A percentile compares a stretch with the other conserved stretches of the same genome.
Evolutionary conservation across 1,140 invertebrate genomes (phyloP).

Genomic region (Drosophila tsacasi): DNA sequence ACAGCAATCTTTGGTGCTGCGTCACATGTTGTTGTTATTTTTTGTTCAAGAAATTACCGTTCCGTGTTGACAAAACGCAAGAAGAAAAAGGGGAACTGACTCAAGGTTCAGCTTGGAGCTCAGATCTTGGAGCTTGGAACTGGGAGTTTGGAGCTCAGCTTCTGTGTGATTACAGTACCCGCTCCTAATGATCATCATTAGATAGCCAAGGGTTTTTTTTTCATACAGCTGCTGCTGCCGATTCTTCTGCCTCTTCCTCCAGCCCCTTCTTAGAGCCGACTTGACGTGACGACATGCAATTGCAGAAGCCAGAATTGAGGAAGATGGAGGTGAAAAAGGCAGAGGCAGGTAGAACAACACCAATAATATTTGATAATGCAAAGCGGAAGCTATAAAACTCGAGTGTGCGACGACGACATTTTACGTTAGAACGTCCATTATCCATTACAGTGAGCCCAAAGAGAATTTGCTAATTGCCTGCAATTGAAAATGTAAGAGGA

Average conservation of each 20-base stretch:
- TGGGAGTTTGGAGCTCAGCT: constrained; percentile 16
- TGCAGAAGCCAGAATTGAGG: constrained; percentile 17
- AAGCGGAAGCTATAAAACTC: constrained; percentile 77
- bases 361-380: constrained; percentile 83
- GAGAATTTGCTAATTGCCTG: constrained; percentile 77
- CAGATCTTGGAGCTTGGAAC: background rate
- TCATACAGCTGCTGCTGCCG: constrained; percentile 15
- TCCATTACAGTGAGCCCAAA: constrained; percentile 21
- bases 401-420: constrained; percentile 52
- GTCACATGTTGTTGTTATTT: constrained; percentile 26
- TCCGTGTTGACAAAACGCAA: constrained; percentile 59
- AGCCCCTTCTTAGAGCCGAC: constrained; percentile 12
- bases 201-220: constrained; percentile 73
- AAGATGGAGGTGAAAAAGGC: constrained; percentile 13
- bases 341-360: constrained; percentile 39
- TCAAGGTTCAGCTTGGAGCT: constrained; percentile 23
- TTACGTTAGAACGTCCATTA: constrained; percentile 34
- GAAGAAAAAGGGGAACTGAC: constrained; percentile 41
- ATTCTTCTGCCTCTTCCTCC: background rate
- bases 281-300: constrained; percentile 80
- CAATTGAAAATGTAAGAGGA: constrained; percentile 55
- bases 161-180: constrained; percentile 68
- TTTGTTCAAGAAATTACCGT: constrained; percentile 74
- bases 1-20: constrained; percentile 53
- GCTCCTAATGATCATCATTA: constrained; percentile 80